Base-by-base conservation (phyloP, 2,113 vertebrate genomes). In the Azemiops feae region DNA sequence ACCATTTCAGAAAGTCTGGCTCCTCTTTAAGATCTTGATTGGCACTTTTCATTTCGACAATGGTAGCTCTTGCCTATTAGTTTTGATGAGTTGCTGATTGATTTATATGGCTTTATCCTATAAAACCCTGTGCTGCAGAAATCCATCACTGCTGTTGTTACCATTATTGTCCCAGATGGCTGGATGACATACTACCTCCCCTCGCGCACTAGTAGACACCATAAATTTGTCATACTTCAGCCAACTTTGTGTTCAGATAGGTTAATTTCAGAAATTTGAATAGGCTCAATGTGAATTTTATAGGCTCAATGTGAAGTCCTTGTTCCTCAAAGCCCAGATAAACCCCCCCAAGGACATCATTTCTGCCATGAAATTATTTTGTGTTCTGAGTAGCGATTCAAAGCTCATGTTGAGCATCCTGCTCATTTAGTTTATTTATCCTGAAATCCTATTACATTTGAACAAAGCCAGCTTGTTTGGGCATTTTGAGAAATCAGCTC, bases 271-370 rank as follows among this genome's bases (percentile, higher is more conserved):
- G 74, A 43, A 20, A 81, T 81, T 22, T 81, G 74, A n/a, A n/a
- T n/a, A n/a, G n/a, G n/a, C n/a, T n/a, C n/a, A n/a, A 43, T 81
- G 74, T 81, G 34, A 34, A 50, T 53, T 58, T 54, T 27, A 39
- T 64, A 81, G 90, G 90, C 64, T 39, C 50, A 57, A 1, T 2
- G 39, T 86, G 88, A 91, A 27, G 0, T 2, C 22, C 2, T 1
- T 0, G 0, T 1, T 12, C 0, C 0, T 0, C 20, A 91, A 92
- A 50, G 10, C 6, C 50, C 30, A 27, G 25, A 3, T 25, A n/a
- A 1, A 5, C 45, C 23, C 23, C 23, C 23, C 0, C 39, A 5
- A 81, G 25, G 55, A 93, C 57, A 58, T 57, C 25, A 34, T 9
- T 88, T 11, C 11, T 86, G 30, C 69, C 91, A 60, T 91, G 90